Evolutionary conservation across 2,113 vertebrate genomes (phyloP).

Genomic region (Morone chrysops): DNA sequence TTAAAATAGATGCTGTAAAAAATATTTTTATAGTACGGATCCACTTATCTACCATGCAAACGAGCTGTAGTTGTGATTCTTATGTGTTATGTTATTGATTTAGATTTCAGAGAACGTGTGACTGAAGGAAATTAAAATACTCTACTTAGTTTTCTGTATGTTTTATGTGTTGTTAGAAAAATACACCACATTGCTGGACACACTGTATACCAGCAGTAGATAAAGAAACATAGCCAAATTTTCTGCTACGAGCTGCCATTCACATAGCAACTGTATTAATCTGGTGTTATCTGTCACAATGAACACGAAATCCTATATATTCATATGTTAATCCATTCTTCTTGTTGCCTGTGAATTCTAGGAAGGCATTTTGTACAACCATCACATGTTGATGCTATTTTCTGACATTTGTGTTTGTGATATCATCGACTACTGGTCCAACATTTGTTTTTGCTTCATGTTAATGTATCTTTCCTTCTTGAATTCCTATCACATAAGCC

Average conservation of each 20-base stretch:
- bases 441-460: neutral
- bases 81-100: slow-evolving; percentile 10
- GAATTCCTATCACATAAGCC: neutral
- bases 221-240: neutral
- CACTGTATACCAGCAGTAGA: slow-evolving; percentile 19
- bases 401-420: slow-evolving; percentile 1
- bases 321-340: neutral
- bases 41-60: slow-evolving; percentile 5
- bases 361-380: slow-evolving; percentile 3
- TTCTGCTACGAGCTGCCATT: neutral
- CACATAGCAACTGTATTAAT: neutral
- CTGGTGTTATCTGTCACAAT: neutral
- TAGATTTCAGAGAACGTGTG: neutral
- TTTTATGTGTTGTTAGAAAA: slow-evolving; percentile 1
- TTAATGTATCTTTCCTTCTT: neutral
- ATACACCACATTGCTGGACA: slow-evolving; percentile 17
- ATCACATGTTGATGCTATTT: neutral
- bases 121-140: slow-evolving; percentile 6
- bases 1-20: slow-evolving; percentile 17
- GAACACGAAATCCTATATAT: slow-evolving; percentile 13
- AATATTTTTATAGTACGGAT: slow-evolving; percentile 57
- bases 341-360: neutral
- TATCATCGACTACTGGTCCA: neutral
- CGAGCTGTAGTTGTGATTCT: slow-evolving; percentile 14
- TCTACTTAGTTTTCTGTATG: neutral